phyloP scores from a whole-genome alignment of 2,797 vertebrate species.

The Hippopotamyrus pictus region DNA sequence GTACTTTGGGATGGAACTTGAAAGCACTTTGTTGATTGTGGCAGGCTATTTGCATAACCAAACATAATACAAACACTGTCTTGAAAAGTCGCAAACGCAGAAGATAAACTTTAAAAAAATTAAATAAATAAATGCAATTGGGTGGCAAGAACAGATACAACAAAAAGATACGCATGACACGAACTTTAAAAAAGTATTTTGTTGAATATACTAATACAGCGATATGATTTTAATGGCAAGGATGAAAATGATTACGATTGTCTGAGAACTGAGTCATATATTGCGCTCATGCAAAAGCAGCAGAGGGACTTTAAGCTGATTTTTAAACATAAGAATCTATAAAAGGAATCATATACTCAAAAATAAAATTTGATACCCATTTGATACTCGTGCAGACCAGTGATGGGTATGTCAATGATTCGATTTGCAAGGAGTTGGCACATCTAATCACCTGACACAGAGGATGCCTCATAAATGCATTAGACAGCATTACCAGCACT shows the following conservation, averaged over 20 bases:
- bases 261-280: not conserved
- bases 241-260: not conserved
- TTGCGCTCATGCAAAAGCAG: not conserved
- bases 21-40: not conserved
- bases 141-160: no score
- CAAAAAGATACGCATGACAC: no score
- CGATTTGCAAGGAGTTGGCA: not conserved
- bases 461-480: not conserved
- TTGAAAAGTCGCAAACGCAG: not conserved
- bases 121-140: no score
- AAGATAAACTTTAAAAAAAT: not conserved
- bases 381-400: not conserved
- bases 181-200: not conserved
- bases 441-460: not conserved
- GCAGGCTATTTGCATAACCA: no score
- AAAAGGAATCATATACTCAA: not conserved
- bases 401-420: not conserved
- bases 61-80: not conserved
- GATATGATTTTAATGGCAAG: not conserved
- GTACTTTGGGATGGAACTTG: not conserved
- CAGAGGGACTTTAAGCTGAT: not conserved
- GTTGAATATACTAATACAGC: not conserved
- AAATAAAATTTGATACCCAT: no score
- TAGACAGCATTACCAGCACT: not conserved
- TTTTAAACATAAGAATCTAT: not conserved